Conservation (phyloP, 2,113 vertebrate species). For the Lampris incognitus region DNA sequence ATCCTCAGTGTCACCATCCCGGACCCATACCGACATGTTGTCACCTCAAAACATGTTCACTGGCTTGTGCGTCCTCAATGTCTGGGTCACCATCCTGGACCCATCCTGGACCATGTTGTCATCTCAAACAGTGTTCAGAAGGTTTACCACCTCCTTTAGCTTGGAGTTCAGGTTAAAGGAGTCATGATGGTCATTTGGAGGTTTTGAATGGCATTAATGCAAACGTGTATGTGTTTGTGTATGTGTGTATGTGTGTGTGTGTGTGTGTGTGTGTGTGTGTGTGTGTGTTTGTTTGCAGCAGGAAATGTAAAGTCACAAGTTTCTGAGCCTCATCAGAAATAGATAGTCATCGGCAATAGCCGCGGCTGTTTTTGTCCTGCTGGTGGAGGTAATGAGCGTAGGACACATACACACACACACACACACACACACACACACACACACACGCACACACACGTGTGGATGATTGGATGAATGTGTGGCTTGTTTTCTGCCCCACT, state of each 20-base stretch:
- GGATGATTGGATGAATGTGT: slow-evolving; percentile 16
- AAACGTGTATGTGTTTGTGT: too few species aligned
- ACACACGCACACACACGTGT: slow-evolving; percentile 14
- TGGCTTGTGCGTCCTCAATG: too few species aligned
- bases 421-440: slow-evolving; percentile 8
- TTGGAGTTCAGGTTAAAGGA: too few species aligned
- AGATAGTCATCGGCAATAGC: slow-evolving; percentile 33
- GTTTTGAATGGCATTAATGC: too few species aligned
- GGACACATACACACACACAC: slow-evolving; percentile 4
- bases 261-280: background rate
- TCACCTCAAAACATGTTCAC: too few species aligned
- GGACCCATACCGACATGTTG: too few species aligned
- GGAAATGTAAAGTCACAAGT: background rate
- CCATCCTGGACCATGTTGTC: too few species aligned
- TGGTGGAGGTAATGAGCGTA: slow-evolving; percentile 35
- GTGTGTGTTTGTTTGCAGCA: background rate
- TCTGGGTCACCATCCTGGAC: too few species aligned
- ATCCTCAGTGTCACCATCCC: too few species aligned
- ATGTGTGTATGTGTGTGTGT: background rate
- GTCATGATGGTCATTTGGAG: too few species aligned
- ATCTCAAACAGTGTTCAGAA: too few species aligned
- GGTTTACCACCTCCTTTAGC: too few species aligned
- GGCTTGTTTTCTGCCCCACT: slow-evolving; percentile 60
- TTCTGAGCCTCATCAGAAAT: slow-evolving; percentile 15
- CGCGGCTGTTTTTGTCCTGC: slow-evolving; percentile 17